Base-by-base conservation (phyloP, 2,113 vertebrate species). In the Anarhynchus alexandrinus region DNA sequence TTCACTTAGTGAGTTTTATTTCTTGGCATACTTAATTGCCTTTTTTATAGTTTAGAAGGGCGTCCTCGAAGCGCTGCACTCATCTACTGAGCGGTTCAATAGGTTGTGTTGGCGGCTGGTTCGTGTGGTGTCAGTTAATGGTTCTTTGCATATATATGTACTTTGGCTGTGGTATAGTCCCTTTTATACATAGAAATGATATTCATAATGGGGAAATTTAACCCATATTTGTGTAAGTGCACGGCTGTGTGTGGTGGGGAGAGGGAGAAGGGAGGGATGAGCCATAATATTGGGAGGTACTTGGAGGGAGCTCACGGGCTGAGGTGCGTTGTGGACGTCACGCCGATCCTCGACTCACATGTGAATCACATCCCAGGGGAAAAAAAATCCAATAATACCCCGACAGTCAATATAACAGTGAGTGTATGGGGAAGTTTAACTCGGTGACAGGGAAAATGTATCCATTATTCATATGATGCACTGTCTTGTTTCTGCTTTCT, bases 161-260 rank as follows among this genome's bases (percentile, higher is more conserved):
- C 29, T 71, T 45, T 21, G 36, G 29, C 15, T 51, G 43, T 21
- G 36, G 3, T 38, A 4, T 8, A 12, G 12, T 26, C 27, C 32
- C 4, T 13, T 52, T 52, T 10, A 2, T 23, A 8, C 34, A 1
- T 9, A 11, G 23, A 3, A 5, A 0, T 0, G 9, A 4, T 30
- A 12, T 2, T n/a, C 2, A 0, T 1, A 4, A 9, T 6, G 66
- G 57, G 36, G 25, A 25, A 12, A 12, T 38, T 38, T 0, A 4
- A 1, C 5, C 10, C 13, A 0, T 5, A 2, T 36, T n/a, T 42
- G 25, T 70, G 29, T 12, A 18, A 61, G 40, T 1, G 25, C n/a
- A 4, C 6, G 32, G 38, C 42, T n/a, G 25, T 4, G 30, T 42
- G 57, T 43, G 61, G 4, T 13, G 16, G 40, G 40, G 40, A 67